Evolutionary conservation across 2,888 invertebrate genomes (phyloP).

Genomic region (Chrysomela aeneicollis): DNA sequence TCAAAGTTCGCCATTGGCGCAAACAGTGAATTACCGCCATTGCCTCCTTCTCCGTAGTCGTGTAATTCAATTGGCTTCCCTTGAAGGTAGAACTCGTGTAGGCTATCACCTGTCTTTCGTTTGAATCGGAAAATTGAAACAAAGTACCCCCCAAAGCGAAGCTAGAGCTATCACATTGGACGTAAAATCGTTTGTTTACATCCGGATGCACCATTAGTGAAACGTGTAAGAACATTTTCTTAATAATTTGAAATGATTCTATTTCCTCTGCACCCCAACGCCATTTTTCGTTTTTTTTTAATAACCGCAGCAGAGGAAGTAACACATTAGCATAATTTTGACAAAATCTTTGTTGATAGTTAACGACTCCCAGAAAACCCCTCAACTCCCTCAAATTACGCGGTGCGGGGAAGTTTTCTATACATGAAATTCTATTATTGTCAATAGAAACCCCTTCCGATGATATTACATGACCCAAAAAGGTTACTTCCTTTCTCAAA

Average conservation of each 20-base stretch:
- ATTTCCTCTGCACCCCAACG: conserved; percentile 24
- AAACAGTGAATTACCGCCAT: conserved; percentile 19
- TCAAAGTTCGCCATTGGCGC: no score
- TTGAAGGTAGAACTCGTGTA: conserved; percentile 27
- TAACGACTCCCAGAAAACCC: background rate
- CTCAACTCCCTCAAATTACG: background rate
- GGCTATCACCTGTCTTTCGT: conserved; percentile 24
- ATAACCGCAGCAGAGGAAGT: conserved; percentile 14
- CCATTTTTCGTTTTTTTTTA: conserved; percentile 27
- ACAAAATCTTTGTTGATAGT: conserved; percentile 3
- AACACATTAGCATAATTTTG: background rate
- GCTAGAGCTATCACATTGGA: background rate
- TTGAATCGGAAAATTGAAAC: conserved; percentile 10
- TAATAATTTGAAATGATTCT: conserved; percentile 23
- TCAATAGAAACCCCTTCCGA: background rate
- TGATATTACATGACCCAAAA: background rate
- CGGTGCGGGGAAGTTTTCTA: background rate
- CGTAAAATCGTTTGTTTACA: conserved; percentile 14
- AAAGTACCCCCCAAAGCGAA: conserved; percentile 17
- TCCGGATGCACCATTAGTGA: background rate
- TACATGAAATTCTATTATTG: background rate
- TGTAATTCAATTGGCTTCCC: conserved; percentile 12
- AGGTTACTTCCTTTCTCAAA: background rate
- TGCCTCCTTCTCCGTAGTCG: conserved; percentile 29
- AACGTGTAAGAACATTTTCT: conserved; percentile 5